phyloP scores from a whole-genome alignment of 2,797 vertebrate species.

The Cyprinodon diabolis region DNA sequence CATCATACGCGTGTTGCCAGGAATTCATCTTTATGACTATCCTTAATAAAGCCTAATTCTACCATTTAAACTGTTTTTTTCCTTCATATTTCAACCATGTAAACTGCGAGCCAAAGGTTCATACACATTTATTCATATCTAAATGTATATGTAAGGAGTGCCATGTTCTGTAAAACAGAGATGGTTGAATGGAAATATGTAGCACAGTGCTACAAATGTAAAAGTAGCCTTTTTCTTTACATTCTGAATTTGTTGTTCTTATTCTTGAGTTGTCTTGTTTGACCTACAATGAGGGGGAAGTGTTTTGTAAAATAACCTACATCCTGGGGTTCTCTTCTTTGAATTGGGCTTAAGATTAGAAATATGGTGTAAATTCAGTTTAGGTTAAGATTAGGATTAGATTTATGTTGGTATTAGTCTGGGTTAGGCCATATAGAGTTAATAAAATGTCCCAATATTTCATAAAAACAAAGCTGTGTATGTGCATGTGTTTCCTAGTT shows the following conservation, averaged over 20 bases:
- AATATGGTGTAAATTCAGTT: too few relatives aligned
- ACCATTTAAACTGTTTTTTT: slow-evolving; percentile 20
- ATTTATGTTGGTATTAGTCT: slow-evolving; percentile 36
- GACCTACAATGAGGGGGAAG: slow-evolving; percentile 39
- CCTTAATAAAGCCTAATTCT: slow-evolving; percentile 12
- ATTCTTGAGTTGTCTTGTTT: slow-evolving; percentile 31
- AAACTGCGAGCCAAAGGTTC: slow-evolving; percentile 22
- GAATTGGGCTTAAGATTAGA: too few relatives aligned
- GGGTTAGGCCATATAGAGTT: slow-evolving; percentile 23
- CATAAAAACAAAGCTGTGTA: slow-evolving; percentile 10
- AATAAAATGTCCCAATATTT: too few relatives aligned
- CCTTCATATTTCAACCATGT: slow-evolving; percentile 30
- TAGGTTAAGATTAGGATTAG: too few relatives aligned
- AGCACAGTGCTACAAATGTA: slow-evolving; percentile 75
- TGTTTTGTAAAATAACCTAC: too few relatives aligned
- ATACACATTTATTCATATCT: slow-evolving; percentile 29
- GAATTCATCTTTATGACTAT: not conserved
- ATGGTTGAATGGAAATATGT: slow-evolving; percentile 76
- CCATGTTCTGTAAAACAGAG: slow-evolving; percentile 74
- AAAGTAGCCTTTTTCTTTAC: slow-evolving; percentile 67
- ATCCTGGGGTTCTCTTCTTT: too few relatives aligned
- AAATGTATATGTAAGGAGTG: slow-evolving; percentile 26
- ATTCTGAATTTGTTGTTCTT: slow-evolving; percentile 70
- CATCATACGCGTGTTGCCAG: not conserved
- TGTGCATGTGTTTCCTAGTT: slow-evolving; percentile 18